These are phyloP conservation scores for Sus scrofa DNA, from an alignment of 2,113 vertebrate genomes.

Conservation along the genomic window T2T-Sscrofa CM000822.6:70598501-70599000, in stretches of 20 bases:
- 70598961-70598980: not conserved
- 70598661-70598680: not conserved
- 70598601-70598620: rapidly evolving
- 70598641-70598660: not conserved
- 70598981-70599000: not conserved
- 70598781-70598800: not conserved
- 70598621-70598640: not conserved
- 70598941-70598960: not conserved
- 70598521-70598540: slow-evolving; percentile 10
- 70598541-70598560: not conserved
- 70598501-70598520: not conserved
- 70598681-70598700: rapidly evolving
- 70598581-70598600: not conserved
- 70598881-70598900: too few relatives aligned
- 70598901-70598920: not conserved
- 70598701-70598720: rapidly evolving
- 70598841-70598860: rapidly evolving
- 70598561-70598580: not conserved
- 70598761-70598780: not conserved
- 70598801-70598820: not conserved
- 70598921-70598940: not conserved
- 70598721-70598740: not conserved
- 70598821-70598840: not conserved
- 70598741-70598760: not conserved
- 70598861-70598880: not conserved